Evolutionary conservation across 2,797 vertebrate genomes (phyloP).

Genomic region (Microctenopoma stevenorrisi): DNA sequence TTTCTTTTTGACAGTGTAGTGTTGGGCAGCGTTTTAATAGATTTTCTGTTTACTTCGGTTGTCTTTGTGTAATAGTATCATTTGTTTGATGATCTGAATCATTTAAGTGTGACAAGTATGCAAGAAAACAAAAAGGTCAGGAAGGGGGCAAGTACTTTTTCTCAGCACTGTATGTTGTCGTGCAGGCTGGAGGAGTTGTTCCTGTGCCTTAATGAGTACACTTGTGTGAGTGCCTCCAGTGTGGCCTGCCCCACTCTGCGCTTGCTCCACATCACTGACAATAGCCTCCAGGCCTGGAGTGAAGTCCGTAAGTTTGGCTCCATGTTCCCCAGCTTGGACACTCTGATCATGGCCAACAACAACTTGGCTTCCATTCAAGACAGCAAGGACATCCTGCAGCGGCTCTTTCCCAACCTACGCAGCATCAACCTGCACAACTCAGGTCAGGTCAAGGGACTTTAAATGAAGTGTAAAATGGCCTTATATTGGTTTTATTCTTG

Average conservation of each 20-base stretch:
- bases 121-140: too few relatives aligned
- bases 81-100: too few relatives aligned
- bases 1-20: too few relatives aligned
- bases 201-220: constrained; percentile 99
- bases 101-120: too few relatives aligned
- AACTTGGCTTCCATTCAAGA: constrained; percentile 91
- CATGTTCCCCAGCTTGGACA: constrained; percentile 95
- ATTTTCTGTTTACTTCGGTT: too few relatives aligned
- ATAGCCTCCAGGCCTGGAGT: constrained; percentile 95
- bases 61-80: too few relatives aligned
- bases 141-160: too few relatives aligned
- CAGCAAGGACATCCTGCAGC: constrained; percentile 86
- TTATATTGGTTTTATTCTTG: neutral
- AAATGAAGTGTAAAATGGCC: neutral
- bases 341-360: constrained; percentile 97
- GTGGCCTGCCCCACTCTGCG: constrained; percentile 91
- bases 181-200: constrained; percentile 96
- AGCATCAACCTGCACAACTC: constrained; percentile 91
- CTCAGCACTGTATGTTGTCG: neutral
- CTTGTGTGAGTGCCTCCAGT: constrained; percentile 88
- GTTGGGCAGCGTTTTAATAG: too few relatives aligned
- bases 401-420: constrained; percentile 93
- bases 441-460: constrained; percentile 48
- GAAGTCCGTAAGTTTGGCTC: constrained; percentile 94
- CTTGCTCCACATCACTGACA: constrained; percentile 98